Conservation (phyloP, 2,113 vertebrate genomes). For the Sprattus sprattus region DNA sequence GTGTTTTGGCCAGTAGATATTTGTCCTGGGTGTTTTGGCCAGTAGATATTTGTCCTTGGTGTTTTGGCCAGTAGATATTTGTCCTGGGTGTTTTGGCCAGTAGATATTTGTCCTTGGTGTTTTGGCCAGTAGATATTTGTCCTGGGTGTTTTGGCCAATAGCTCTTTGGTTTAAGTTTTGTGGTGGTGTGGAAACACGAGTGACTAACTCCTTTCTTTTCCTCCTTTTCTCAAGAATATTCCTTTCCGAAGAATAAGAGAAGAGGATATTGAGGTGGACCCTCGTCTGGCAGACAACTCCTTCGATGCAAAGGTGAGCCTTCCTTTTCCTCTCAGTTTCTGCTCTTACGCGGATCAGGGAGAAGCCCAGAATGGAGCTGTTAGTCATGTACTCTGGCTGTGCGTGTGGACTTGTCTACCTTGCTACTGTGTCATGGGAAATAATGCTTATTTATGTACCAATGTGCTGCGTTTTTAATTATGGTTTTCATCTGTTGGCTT, state of each 20-base stretch:
- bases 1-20: too few species aligned
- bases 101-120: not conserved
- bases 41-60: too few species aligned
- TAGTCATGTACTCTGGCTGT: too few species aligned
- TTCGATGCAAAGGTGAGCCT: constrained; percentile 90
- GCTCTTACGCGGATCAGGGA: not conserved
- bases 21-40: too few species aligned
- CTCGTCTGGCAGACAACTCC: constrained; percentile 88
- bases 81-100: too few species aligned
- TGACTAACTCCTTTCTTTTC: not conserved
- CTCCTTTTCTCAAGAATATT: constrained; percentile 61
- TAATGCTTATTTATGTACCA: not conserved
- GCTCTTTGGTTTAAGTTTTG: too few species aligned
- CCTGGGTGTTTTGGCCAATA: too few species aligned
- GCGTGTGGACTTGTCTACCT: too few species aligned
- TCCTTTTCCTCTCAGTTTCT: not conserved
- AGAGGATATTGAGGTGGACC: constrained; percentile 83
- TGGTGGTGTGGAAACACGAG: too few species aligned
- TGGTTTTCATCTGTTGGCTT: not conserved
- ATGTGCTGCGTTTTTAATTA: not conserved
- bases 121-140: not conserved
- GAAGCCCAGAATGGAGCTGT: too few species aligned
- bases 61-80: too few species aligned
- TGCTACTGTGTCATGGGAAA: too few species aligned
- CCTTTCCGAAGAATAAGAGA: constrained; percentile 91